Conservation (phyloP, 2,113 vertebrate genomes). For the Tonatia bakeri region DNA sequence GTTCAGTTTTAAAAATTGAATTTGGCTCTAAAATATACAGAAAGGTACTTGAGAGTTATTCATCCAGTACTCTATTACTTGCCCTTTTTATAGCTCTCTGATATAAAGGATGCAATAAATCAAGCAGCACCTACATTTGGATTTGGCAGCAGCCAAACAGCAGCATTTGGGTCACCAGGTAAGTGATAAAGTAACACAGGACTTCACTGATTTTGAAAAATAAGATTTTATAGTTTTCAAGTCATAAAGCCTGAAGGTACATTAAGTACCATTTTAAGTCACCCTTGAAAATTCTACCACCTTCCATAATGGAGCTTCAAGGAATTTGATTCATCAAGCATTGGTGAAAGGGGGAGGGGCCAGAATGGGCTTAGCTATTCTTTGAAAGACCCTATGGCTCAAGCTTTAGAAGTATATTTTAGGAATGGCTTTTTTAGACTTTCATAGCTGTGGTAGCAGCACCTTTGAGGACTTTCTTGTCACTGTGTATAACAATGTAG, state of each 20-base stretch:
- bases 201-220: not conserved
- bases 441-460: not conserved
- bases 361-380: not conserved
- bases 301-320: not conserved
- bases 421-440: not conserved
- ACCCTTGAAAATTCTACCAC: not conserved
- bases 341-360: not conserved
- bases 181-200: constrained; percentile 35
- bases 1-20: not conserved
- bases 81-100: constrained; percentile 81
- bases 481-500: not conserved
- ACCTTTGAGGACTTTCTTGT: not conserved
- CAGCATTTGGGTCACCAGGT: constrained; percentile 84
- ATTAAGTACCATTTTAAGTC: constrained; percentile 1
- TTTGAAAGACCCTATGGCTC: not conserved
- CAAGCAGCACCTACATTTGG: constrained; percentile 75
- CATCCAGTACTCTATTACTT: not conserved
- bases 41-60: constrained; percentile 17
- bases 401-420: not conserved
- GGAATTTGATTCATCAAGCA: not conserved
- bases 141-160: constrained; percentile 75
- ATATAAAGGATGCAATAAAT: constrained; percentile 78
- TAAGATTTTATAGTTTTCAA: not conserved
- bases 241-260: not conserved
- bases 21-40: not conserved